A percentile compares a stretch with the other conserved stretches of the same genome.
phyloP scores from a whole-genome alignment of 2,888 invertebrate genomes.

The Cheilosia scutellata region DNA sequence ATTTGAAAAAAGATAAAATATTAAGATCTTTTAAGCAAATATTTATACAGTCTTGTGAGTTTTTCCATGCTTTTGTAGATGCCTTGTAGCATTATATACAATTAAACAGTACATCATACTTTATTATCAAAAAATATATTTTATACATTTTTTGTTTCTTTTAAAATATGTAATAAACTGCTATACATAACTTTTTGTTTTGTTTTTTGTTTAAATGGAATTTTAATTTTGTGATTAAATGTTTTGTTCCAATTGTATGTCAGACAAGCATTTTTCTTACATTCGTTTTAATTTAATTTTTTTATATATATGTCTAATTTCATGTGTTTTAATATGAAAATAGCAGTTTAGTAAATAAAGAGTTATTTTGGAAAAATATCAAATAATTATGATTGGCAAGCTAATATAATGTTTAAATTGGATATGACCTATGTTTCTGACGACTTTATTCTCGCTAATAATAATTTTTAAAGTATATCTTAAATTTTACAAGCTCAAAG shows the following conservation, averaged over 20 bases:
- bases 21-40: constrained; percentile 1
- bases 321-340: not conserved
- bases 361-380: not conserved
- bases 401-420: not conserved
- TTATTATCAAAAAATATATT: constrained; percentile 50
- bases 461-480: too few species aligned
- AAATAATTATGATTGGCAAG: constrained; percentile 19
- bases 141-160: constrained; percentile 32
- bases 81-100: constrained; percentile 66
- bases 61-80: constrained; percentile 49
- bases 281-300: not conserved
- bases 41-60: constrained; percentile 59
- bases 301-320: not conserved
- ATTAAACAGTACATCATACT: constrained; percentile 58
- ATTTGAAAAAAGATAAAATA: not conserved
- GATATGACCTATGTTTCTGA: not conserved
- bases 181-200: constrained; percentile 41
- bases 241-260: constrained; percentile 13
- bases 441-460: not conserved
- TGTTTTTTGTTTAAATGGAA: constrained; percentile 25
- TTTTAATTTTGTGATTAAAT: constrained; percentile 22
- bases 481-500: too few species aligned
- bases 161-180: constrained; percentile 79
- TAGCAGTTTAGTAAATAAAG: constrained; percentile 22
- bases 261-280: not conserved